phyloP scores from a whole-genome alignment of 2,888 invertebrate species.

The Opisthograptis luteolata region DNA sequence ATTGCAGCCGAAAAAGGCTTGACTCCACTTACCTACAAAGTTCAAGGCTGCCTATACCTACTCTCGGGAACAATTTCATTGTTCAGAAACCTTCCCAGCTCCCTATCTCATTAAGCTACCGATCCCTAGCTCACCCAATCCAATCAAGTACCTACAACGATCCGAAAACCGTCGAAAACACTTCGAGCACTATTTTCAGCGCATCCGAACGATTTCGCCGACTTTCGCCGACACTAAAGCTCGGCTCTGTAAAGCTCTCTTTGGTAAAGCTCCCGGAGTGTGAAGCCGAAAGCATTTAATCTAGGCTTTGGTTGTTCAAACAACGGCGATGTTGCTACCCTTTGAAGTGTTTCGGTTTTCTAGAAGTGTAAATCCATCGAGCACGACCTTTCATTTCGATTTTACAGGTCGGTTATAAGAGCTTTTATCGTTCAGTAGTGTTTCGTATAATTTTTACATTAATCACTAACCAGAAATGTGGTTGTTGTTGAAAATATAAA shows the following conservation, averaged over 20 bases:
- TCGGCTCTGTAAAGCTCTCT: neutral
- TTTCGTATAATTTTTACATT: too few species aligned
- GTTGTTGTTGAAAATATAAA: too few species aligned
- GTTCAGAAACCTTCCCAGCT: neutral
- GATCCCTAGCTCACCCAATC: neutral
- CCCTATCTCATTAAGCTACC: slow-evolving; percentile 9
- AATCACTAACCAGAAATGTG: too few species aligned
- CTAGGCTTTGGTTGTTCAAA: slow-evolving; percentile 12
- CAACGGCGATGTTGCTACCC: neutral
- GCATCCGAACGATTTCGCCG: slow-evolving; percentile 9
- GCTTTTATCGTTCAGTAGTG: too few species aligned
- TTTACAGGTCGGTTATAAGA: too few species aligned
- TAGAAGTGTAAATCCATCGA: neutral
- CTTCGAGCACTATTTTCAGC: slow-evolving; percentile 11
- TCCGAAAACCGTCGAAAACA: slow-evolving; percentile 13
- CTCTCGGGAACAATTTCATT: neutral
- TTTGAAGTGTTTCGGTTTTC: neutral
- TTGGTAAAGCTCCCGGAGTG: neutral
- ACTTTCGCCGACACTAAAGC: neutral
- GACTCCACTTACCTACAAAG: neutral
- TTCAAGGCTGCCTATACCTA: neutral
- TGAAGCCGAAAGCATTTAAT: slow-evolving; percentile 14
- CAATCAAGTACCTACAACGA: slow-evolving; percentile 23
- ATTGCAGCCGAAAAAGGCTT: too few species aligned
- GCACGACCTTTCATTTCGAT: too few species aligned